Conservation (phyloP, 1,140 invertebrate genomes). For the Gryllus bimaculatus region DNA sequence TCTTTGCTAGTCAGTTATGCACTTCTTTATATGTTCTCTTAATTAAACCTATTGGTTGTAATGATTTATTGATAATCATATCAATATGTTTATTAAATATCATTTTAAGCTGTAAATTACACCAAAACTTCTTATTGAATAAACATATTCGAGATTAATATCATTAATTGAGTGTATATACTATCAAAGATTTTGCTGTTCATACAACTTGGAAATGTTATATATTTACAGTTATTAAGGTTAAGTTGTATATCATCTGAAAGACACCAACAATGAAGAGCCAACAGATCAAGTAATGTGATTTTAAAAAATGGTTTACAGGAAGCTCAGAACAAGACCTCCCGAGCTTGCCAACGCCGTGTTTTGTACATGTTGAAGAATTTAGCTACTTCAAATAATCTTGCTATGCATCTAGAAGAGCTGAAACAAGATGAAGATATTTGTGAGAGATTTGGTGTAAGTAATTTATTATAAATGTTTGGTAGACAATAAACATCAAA, state of each 20-base stretch:
- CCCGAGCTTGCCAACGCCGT: conserved; percentile 54
- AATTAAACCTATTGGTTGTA: too few relatives aligned
- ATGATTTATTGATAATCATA: not conserved
- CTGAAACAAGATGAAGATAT: conserved; percentile 46
- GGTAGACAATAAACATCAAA: too few relatives aligned
- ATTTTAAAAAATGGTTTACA: conserved; percentile 6
- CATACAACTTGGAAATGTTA: not conserved
- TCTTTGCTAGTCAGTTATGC: too few relatives aligned
- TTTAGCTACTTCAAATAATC: conserved; percentile 42
- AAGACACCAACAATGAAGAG: too few relatives aligned
- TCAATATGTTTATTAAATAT: not conserved
- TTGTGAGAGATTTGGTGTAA: conserved; percentile 12
- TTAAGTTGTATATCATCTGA: too few relatives aligned
- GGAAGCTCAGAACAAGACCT: conserved; percentile 55
- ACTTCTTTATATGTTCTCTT: too few relatives aligned
- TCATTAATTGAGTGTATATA: not conserved
- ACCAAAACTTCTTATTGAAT: not conserved
- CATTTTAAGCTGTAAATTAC: not conserved
- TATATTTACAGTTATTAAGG: too few relatives aligned
- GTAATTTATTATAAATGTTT: not conserved
- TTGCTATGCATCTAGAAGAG: conserved; percentile 50
- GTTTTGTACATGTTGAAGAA: conserved; percentile 53
- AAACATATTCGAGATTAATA: not conserved
- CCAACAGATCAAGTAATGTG: too few relatives aligned
- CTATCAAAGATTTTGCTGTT: not conserved